phyloP scores from a whole-genome alignment of 2,888 invertebrate species.

The Barypeithes pellucidus region DNA sequence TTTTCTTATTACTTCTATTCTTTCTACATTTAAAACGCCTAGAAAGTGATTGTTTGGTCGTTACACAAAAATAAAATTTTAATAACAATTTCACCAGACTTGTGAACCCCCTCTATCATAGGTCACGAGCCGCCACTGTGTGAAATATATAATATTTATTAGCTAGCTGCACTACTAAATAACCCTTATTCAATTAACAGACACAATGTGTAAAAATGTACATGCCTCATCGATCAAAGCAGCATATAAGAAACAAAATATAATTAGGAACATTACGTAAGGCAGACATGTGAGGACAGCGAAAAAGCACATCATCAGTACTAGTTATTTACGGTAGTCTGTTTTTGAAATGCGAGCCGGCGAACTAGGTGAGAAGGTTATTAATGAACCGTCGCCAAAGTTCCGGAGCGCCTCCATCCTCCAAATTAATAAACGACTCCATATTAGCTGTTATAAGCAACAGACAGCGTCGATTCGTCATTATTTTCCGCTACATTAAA shows the following conservation, averaged over 20 bases:
- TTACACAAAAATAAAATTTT: too few species aligned
- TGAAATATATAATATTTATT: too few species aligned
- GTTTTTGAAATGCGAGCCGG: conserved; percentile 67
- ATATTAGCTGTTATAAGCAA: conserved; percentile 72
- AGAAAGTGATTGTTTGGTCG: too few species aligned
- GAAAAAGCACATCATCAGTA: conserved; percentile 64
- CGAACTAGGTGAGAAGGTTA: conserved; percentile 69
- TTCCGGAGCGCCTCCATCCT: conserved; percentile 66
- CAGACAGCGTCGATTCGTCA: conserved; percentile 73
- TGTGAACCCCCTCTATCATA: too few species aligned
- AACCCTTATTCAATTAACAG: too few species aligned
- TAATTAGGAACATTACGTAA: conserved; percentile 6
- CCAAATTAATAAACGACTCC: conserved; percentile 72
- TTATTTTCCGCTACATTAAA: conserved; percentile 73
- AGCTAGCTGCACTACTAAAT: too few species aligned
- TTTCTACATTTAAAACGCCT: too few species aligned
- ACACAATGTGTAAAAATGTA: too few species aligned
- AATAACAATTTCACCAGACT: too few species aligned
- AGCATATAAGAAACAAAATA: neutral
- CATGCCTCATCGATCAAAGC: neutral
- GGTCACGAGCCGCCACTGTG: too few species aligned
- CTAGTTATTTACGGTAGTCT: conserved; percentile 69
- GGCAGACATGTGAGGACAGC: conserved; percentile 41
- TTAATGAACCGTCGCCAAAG: conserved; percentile 69
- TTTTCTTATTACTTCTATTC: too few species aligned